Conservation (phyloP, 2,797 vertebrate species). For the Aldrovandia affinis region DNA sequence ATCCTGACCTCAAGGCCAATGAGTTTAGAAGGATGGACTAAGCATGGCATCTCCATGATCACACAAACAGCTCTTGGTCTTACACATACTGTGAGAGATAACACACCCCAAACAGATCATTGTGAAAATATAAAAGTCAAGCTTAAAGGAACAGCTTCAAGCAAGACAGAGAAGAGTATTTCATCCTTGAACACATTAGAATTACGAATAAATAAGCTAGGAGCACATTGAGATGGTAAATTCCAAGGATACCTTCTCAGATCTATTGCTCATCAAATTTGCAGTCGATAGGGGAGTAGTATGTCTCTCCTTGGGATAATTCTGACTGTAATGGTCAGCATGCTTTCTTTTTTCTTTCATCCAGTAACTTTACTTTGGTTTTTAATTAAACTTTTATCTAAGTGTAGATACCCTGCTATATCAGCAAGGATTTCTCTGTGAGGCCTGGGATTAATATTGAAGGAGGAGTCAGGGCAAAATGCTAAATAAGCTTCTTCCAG, state of each 20-base stretch:
- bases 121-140: neutral
- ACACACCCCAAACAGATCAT: neutral
- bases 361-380: neutral
- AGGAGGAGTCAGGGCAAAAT: neutral
- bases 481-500: neutral
- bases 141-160: neutral
- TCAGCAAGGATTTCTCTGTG: neutral
- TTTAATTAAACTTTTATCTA: conserved; percentile 14
- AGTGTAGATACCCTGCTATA: neutral
- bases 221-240: neutral
- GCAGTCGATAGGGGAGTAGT: too few relatives aligned
- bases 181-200: neutral
- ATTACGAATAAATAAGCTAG: conserved; percentile 1
- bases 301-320: neutral
- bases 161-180: neutral
- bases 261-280: neutral
- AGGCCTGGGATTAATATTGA: neutral
- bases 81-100: neutral
- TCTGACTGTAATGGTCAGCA: neutral
- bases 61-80: neutral
- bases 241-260: neutral
- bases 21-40: neutral
- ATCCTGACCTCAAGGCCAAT: neutral
- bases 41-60: neutral
- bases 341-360: neutral